Percentiles rank a stretch among this genome's conserved stretches.
phyloP scores from a whole-genome alignment of 2,113 vertebrate species.

The Sphaerodactylus townsendi region DNA sequence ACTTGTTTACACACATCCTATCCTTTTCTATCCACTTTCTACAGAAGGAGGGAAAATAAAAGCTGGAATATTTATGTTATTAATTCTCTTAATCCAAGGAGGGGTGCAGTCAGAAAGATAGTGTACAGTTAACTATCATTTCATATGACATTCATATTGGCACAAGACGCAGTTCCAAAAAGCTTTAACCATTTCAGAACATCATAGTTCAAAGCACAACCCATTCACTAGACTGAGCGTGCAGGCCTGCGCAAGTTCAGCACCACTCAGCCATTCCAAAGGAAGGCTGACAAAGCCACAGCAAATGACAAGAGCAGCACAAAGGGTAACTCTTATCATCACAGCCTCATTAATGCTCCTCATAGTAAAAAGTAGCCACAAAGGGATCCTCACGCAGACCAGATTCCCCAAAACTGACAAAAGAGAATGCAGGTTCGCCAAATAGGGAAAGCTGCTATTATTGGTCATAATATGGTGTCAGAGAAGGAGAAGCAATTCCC shows the following conservation, averaged over 20 bases:
- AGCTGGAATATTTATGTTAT: background rate
- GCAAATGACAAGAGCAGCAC: background rate
- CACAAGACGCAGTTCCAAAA: background rate
- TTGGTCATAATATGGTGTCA: background rate
- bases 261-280: background rate
- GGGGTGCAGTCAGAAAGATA: background rate
- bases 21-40: background rate
- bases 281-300: background rate
- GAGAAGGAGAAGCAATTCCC: background rate
- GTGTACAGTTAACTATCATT: background rate
- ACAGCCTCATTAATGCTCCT: rapidly evolving
- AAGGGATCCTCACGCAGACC: rapidly evolving
- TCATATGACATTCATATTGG: background rate
- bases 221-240: background rate
- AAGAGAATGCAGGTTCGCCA: background rate
- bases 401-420: background rate
- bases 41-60: background rate
- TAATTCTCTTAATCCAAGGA: background rate
- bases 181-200: background rate
- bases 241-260: background rate
- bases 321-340: background rate
- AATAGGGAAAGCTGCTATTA: too few species aligned
- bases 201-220: too few species aligned
- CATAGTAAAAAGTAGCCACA: background rate
- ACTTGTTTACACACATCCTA: background rate